Evolutionary conservation across 2,797 vertebrate species (phyloP), one percentile per base, ranked within the genome.

Genomic region (Masticophis lateralis): DNA sequence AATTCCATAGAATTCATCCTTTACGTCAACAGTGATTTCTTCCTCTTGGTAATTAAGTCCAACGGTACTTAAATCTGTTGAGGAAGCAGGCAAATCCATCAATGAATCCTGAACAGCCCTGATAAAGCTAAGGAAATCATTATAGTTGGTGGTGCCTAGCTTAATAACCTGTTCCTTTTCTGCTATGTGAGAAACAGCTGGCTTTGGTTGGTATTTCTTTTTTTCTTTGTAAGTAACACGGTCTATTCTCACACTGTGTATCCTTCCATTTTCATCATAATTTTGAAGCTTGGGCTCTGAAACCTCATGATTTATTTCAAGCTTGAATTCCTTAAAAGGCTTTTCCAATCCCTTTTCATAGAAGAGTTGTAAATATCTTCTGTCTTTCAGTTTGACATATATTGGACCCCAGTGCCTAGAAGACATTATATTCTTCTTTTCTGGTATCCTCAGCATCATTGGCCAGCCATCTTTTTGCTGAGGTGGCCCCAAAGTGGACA

Each of bases 391-490:
- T 57, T 98, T 98, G 83, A 98, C 97, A 0, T 98, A 98, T 96
- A 99, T 98, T 32, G 98, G 98, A 51, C 98, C 98, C 98, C 98
- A 99, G 97, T 99, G 98, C 92, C 98, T 98, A 28, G 98, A 99
- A 9, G 98, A 99, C 98, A 99, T 99, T 93, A 99, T 99, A 95
- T 98, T 99, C 96, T 99, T 99, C 94, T 99, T 99, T 97, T 99
- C 98, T 0, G 98, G 98, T 95, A 99, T 99, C 95, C 98, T 98
- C 32, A 99, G 97, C 97, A 99, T 98, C 98, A 99, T 98, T 89
- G 98, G 97, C 98, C 98, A 99, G 86, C 98, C 98, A 12, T 98
- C 98, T 92, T 96, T 98, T 86, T 97, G 96, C 69, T 95, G 97
- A 96, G 98, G 95, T 86, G 96, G 96, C 47, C 95, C 93, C 1